These are phyloP conservation scores for Lytechinus pictus DNA, from an alignment of 35 echinoderm and acorn worm species.

Conservation along the genomic window DNA sequence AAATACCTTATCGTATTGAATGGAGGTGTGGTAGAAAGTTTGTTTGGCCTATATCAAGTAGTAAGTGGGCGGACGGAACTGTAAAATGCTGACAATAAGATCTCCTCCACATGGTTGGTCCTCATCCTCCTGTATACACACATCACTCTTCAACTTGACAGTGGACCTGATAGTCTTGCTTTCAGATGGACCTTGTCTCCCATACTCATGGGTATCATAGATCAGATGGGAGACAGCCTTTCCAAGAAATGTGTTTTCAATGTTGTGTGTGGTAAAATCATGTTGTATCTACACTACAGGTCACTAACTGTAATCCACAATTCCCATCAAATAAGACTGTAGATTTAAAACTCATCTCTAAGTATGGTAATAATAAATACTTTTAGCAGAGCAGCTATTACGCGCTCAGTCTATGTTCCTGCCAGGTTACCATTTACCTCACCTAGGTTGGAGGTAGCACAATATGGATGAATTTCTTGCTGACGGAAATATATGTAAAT, in stretches of 20 bases:
- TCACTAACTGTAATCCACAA: no score
- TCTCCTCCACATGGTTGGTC: not conserved
- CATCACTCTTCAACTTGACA: slow-evolving; percentile 8
- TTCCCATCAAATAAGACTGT: no score
- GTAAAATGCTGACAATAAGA: not conserved
- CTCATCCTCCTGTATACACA: not conserved
- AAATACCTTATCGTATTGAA: not conserved
- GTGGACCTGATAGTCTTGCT: not conserved
- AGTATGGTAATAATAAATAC: no score
- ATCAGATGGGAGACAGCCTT: not conserved
- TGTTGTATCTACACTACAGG: no score
- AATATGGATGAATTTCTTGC: no score
- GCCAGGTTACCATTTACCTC: no score
- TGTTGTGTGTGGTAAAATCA: not conserved
- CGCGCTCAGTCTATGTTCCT: no score
- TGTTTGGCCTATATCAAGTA: not conserved
- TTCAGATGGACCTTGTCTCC: not conserved
- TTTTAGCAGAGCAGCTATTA: no score
- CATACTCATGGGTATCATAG: no score
- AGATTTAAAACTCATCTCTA: no score
- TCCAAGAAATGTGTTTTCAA: not conserved
- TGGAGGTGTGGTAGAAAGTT: not conserved
- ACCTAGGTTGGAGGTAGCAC: no score
- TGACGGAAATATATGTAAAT: no score
- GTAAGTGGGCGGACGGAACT: not conserved